These are phyloP conservation scores for Odontocolon sp. DNA, from an alignment of 2,888 invertebrate species.

Conservation along the genomic window DNA sequence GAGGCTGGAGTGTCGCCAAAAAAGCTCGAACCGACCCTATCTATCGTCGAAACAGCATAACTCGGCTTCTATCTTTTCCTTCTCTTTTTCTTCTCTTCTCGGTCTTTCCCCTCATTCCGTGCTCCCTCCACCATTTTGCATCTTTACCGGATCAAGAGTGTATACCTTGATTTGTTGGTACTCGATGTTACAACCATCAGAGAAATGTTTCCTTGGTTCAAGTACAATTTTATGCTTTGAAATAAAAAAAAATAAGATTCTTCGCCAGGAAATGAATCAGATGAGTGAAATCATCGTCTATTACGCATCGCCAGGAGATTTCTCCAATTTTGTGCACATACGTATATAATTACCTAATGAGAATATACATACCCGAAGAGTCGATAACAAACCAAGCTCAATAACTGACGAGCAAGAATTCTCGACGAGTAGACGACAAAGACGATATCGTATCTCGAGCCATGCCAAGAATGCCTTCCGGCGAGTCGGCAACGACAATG, in stretches of 20 bases:
- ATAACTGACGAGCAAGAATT: slow-evolving; percentile 48
- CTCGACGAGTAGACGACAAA: slow-evolving; percentile 13
- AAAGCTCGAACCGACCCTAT: slow-evolving; percentile 76
- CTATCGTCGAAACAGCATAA: slow-evolving; percentile 71
- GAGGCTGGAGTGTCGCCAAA: slow-evolving; percentile 79
- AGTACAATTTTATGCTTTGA: too few species aligned
- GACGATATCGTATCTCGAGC: slow-evolving; percentile 60
- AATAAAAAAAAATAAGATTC: too few species aligned
- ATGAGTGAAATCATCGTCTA: too few species aligned
- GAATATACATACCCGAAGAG: too few species aligned
- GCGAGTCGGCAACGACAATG: slow-evolving; percentile 60
- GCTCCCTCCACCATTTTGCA: slow-evolving; percentile 20
- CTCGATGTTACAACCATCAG: too few species aligned
- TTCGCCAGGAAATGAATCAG: too few species aligned
- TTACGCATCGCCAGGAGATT: too few species aligned
- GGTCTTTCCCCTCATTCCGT: not conserved
- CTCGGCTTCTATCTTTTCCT: slow-evolving; percentile 6
- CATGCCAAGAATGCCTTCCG: slow-evolving; percentile 60
- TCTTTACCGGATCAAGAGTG: slow-evolving; percentile 52
- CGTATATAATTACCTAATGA: too few species aligned
- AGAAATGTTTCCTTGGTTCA: too few species aligned
- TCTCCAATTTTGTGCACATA: too few species aligned
- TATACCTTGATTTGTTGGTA: too few species aligned
- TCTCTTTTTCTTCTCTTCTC: slow-evolving; percentile 17
- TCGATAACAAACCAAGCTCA: slow-evolving; percentile 30